Conservation (phyloP, 2,113 vertebrate genomes). For the Calypte anna region DNA sequence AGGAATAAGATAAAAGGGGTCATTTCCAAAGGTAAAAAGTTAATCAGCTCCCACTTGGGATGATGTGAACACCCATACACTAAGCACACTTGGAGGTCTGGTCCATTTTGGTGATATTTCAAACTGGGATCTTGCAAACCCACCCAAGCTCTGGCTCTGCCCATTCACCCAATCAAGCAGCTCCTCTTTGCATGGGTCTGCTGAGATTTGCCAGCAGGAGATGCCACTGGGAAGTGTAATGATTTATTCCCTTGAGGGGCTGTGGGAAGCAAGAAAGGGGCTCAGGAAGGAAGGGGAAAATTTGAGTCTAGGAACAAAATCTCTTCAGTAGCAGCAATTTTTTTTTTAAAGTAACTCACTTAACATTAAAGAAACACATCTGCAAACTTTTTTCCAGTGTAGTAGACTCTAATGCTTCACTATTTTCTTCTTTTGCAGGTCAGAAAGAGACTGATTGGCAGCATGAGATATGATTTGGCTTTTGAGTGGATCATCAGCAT, state of each 20-base stretch:
- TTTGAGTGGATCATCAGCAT: background rate
- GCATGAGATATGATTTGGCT: background rate
- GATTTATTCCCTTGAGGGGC: background rate
- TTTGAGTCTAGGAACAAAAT: background rate
- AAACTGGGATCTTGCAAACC: background rate
- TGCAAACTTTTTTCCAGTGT: background rate
- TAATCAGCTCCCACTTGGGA: background rate
- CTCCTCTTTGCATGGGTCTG: background rate
- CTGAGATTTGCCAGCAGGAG: background rate
- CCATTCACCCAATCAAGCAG: background rate
- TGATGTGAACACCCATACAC: fast-evolving
- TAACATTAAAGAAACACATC: background rate
- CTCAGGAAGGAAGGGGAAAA: background rate
- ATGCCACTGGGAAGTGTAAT: background rate
- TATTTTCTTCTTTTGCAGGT: background rate
- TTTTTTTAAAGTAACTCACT: background rate
- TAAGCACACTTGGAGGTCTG: background rate
- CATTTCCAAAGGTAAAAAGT: background rate
- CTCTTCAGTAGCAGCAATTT: background rate
- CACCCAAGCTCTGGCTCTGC: background rate
- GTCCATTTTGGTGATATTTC: background rate
- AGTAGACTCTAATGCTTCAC: background rate
- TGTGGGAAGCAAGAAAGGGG: background rate
- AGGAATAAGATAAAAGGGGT: background rate
- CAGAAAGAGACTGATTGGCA: background rate